These are phyloP conservation scores for Platycheirus albimanus DNA, from an alignment of 2,888 invertebrate species.

Conservation along the genomic window DNA sequence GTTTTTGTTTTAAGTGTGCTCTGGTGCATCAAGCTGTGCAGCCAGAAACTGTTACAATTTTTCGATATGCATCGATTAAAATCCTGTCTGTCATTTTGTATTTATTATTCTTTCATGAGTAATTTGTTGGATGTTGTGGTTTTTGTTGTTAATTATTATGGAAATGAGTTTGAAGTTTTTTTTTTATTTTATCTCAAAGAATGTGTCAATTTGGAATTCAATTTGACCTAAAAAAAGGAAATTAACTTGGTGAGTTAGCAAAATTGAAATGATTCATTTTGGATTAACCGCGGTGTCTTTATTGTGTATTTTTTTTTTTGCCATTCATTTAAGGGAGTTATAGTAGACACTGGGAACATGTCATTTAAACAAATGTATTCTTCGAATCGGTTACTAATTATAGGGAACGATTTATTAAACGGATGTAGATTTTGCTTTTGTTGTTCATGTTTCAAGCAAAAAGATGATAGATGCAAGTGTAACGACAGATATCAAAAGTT, in stretches of 20 bases:
- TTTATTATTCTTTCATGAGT: conserved; percentile 54
- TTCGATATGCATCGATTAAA: conserved; percentile 44
- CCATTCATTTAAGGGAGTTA: not conserved
- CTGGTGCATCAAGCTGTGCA: no score
- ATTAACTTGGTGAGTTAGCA: not conserved
- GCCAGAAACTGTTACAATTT: conserved; percentile 46
- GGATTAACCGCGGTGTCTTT: not conserved
- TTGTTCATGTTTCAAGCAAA: no score
- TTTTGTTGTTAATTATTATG: not conserved
- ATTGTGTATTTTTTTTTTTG: not conserved
- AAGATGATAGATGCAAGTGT: no score
- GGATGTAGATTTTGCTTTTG: no score
- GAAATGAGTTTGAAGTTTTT: not conserved
- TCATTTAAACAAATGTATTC: no score
- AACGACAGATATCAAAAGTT: no score
- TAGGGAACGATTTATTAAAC: no score
- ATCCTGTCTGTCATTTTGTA: conserved; percentile 37
- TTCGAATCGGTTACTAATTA: no score
- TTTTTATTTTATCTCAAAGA: not conserved
- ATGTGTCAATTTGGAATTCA: conserved; percentile 6
- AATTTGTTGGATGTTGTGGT: conserved; percentile 8
- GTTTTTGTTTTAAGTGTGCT: conserved; percentile 1
- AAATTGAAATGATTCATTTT: conserved; percentile 9
- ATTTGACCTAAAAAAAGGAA: conserved; percentile 9
- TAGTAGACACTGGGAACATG: no score